These are phyloP conservation scores for Eufriesea mexicana DNA, from an alignment of 1,140 invertebrate genomes.

Conservation along the genomic window DNA sequence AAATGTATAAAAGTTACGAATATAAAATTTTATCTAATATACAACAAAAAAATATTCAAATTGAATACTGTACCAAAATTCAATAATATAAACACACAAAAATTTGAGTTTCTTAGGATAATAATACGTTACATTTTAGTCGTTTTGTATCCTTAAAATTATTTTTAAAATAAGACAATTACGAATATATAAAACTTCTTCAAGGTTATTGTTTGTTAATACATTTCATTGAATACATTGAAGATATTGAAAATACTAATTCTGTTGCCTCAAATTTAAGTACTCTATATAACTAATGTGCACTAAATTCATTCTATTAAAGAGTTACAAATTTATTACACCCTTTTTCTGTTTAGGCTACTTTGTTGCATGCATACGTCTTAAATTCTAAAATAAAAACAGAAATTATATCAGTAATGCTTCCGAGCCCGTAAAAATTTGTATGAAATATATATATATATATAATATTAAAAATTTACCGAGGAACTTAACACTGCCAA, in stretches of 20 bases:
- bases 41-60: conserved; percentile 8
- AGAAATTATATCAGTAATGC: conserved; percentile 26
- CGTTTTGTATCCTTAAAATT: not conserved
- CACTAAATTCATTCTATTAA: conserved; percentile 36
- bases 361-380: conserved; percentile 31
- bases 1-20: conserved; percentile 71
- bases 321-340: conserved; percentile 55
- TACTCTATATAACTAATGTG: conserved; percentile 54
- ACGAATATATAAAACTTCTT: conserved; percentile 30
- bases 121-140: conserved; percentile 4
- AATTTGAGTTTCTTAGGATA: conserved; percentile 17
- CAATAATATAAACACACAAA: conserved; percentile 16
- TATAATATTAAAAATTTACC: conserved; percentile 6
- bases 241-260: conserved; percentile 41
- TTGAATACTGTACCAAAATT: conserved; percentile 18
- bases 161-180: conserved; percentile 29
- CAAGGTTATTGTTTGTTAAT: conserved; percentile 6
- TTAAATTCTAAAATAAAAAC: not conserved
- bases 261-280: conserved; percentile 40
- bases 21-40: conserved; percentile 54
- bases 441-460: conserved; percentile 25
- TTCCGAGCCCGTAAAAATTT: conserved; percentile 22
- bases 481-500: conserved; percentile 27
- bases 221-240: conserved; percentile 23
- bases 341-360: conserved; percentile 35